Base-by-base conservation (phyloP, 2,888 invertebrate genomes). In the Oligia latruncula region DNA sequence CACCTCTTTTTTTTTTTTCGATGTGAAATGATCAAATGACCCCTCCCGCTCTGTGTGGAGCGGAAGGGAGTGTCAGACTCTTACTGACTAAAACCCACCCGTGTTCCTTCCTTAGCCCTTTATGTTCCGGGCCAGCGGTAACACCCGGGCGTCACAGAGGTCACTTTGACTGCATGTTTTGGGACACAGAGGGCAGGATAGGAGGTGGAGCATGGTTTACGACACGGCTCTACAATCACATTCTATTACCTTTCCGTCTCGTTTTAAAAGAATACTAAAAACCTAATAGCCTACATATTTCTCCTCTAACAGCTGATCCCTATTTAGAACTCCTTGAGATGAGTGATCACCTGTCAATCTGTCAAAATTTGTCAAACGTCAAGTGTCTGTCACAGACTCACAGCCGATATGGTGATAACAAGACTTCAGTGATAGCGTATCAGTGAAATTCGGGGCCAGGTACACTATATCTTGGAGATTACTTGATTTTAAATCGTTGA, bases 331-430 rank as follows among this genome's bases (percentile, higher is more conserved):
- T 85, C 71, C 76, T 90, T 80, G 65, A 81, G 86, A 87, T 90
- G 91, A 90, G 82, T 86, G 91, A 92, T 91, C 92, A 91, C 90
- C 93, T 95, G 95, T 95, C 95, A 94, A 92, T 90, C 73, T 90
- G 92, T 92, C 90, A 88, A 90, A 90, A 87, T 91, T 91, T 83
- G 90, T 93, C 93, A 93, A 87, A 87, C 90, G 92, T 92, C 92
- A 92, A 91, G 93, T 94, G 95, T 94, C 95, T 92, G 93, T 94
- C 94, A 93, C 91, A 92, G 89, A 84, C 92, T 94, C 94, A 93
- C 91, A 92, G 89, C 84, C 92, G 93, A 91, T 90, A 95, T 94
- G 46, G 62, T 78, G 90, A 89, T 91, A 91, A 80, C 64, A 72
- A 67, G 70, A 66, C 77, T 77, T 78, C 46, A 72, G 49, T 71